Percentiles rank a stretch among this genome's conserved stretches.
These are phyloP conservation scores for Drosophila setifemur DNA, from an alignment of 1,140 invertebrate species.

Conservation along the genomic window DNA sequence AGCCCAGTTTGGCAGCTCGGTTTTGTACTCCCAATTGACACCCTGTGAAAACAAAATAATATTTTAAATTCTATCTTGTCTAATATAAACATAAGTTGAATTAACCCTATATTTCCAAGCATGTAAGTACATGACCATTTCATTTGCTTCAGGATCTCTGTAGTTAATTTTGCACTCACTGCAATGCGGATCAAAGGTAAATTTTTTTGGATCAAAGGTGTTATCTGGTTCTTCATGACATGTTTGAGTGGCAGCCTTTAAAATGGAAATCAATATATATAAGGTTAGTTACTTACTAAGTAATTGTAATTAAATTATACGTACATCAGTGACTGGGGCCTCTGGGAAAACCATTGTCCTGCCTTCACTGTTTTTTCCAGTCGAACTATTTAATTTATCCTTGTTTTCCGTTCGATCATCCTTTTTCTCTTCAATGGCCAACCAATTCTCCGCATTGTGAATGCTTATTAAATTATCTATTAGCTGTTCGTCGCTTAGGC, in stretches of 20 bases:
- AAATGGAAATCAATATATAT: too few relatives aligned
- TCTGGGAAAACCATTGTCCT: too few relatives aligned
- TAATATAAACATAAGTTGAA: background rate
- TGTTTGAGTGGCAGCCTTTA: slow-evolving; percentile 89
- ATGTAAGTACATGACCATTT: slow-evolving; percentile 97
- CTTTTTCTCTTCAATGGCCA: slow-evolving; percentile 94
- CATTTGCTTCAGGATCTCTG: slow-evolving; percentile 93
- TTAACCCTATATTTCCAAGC: slow-evolving; percentile 94
- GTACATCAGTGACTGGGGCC: background rate
- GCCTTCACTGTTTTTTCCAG: background rate
- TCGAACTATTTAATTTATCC: slow-evolving; percentile 83
- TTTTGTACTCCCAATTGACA: slow-evolving; percentile 94
- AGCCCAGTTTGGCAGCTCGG: slow-evolving; percentile 94
- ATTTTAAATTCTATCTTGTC: background rate
- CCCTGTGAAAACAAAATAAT: slow-evolving; percentile 84
- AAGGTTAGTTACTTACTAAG: too few relatives aligned
- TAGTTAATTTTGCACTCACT: slow-evolving; percentile 96
- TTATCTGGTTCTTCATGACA: slow-evolving; percentile 88
- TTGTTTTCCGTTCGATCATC: slow-evolving; percentile 87
- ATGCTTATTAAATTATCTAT: slow-evolving; percentile 94
- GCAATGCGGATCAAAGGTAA: slow-evolving; percentile 93
- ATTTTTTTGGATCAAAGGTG: slow-evolving; percentile 88
- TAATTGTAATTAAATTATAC: too few relatives aligned
- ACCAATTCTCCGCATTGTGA: slow-evolving; percentile 96
- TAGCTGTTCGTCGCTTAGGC: slow-evolving; percentile 95